phyloP scores from a whole-genome alignment of 2,888 invertebrate species.

The Idaea aversata region DNA sequence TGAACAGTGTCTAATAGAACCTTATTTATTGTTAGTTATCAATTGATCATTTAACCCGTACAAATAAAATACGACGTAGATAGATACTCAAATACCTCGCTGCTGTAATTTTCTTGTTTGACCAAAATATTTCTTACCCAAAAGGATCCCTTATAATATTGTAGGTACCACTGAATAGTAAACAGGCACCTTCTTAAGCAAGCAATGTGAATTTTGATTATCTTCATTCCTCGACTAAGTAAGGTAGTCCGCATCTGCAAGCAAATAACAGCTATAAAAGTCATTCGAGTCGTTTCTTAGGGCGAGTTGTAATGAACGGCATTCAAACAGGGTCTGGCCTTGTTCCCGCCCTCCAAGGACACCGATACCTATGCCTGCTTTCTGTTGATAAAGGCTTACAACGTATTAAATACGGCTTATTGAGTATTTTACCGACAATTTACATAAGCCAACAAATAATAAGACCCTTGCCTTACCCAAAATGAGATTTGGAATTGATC shows the following conservation, averaged over 20 bases:
- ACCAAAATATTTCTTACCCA: not conserved
- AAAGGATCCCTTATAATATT: not conserved
- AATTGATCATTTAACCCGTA: not conserved
- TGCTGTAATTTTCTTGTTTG: not conserved
- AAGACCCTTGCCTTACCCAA: slow-evolving; percentile 41
- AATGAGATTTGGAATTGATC: slow-evolving; percentile 44
- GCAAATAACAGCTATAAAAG: not conserved
- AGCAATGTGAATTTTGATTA: slow-evolving; percentile 1
- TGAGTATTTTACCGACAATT: slow-evolving; percentile 61
- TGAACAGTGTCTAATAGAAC: not conserved
- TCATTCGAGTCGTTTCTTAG: not conserved
- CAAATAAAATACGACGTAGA: not conserved
- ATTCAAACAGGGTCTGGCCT: not conserved
- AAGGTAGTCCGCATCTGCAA: not conserved
- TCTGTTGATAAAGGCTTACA: slow-evolving; percentile 64
- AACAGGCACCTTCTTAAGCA: not conserved
- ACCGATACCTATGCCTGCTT: slow-evolving; percentile 52
- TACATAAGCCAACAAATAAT: slow-evolving; percentile 60
- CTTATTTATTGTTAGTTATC: not conserved
- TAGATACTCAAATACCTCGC: not conserved
- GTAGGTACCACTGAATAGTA: not conserved
- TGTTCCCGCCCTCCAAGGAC: slow-evolving; percentile 28
- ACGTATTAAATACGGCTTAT: slow-evolving; percentile 61
- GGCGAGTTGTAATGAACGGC: not conserved
- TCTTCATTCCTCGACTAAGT: not conserved